Percentiles rank a stretch among this genome's conserved stretches.
phyloP scores from a whole-genome alignment of 2,888 invertebrate species.

The Scaptomyza parva region DNA sequence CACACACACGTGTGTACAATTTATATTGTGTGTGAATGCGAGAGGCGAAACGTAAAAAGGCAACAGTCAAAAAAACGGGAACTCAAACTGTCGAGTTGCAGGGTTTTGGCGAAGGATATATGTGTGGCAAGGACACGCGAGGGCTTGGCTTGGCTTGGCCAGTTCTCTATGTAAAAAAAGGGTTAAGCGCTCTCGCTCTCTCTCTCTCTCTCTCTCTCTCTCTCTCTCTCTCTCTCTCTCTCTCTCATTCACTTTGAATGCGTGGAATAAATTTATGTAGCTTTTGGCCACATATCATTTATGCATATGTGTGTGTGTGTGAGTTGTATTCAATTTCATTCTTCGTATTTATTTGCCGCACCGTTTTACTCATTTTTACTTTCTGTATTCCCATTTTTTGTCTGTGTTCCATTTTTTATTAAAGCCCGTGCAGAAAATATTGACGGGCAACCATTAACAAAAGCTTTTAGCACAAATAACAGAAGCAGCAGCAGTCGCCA shows the following conservation, averaged over 20 bases:
- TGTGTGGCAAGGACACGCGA: background rate
- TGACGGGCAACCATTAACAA: constrained; percentile 71
- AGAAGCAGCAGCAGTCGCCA: constrained; percentile 54
- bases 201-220: background rate
- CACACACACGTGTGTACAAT: constrained; percentile 54
- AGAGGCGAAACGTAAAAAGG: too few relatives aligned
- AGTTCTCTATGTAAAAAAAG: constrained; percentile 46
- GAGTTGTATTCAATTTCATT: constrained; percentile 60
- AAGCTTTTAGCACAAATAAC: constrained; percentile 71
- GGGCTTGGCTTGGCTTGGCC: constrained; percentile 20
- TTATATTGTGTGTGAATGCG: constrained; percentile 72
- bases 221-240: background rate
- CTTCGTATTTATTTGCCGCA: constrained; percentile 56
- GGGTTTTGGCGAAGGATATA: background rate
- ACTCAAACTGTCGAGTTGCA: constrained; percentile 26
- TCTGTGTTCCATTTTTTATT: constrained; percentile 38
- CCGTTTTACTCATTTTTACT: constrained; percentile 37
- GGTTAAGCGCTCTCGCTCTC: constrained; percentile 37
- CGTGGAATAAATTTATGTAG: constrained; percentile 68
- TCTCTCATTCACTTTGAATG: too few relatives aligned
- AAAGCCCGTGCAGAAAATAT: constrained; percentile 61
- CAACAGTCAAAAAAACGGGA: constrained; percentile 32
- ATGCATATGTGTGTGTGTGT: constrained; percentile 5
- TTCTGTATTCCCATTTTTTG: background rate
- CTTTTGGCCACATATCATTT: constrained; percentile 46